These are phyloP conservation scores for Cheiracanthium punctorium DNA, from an alignment of 2,888 invertebrate genomes.

Conservation along the genomic window DNA sequence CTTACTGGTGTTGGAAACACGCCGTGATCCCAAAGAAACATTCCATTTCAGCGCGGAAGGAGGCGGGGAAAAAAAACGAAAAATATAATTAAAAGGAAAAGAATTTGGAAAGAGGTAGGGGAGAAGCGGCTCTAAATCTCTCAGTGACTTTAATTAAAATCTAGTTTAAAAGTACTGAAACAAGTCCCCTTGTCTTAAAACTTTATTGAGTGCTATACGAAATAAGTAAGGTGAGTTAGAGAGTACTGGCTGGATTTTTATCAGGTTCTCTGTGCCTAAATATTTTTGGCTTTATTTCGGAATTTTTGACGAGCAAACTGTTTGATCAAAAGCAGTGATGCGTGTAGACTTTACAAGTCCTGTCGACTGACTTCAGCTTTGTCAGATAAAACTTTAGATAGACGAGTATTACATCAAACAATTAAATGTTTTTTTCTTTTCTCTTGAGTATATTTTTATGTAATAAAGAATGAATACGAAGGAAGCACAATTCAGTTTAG, in stretches of 20 bases:
- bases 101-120: background rate
- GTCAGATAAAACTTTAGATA: too few species aligned
- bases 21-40: background rate
- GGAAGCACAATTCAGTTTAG: too few species aligned
- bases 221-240: background rate
- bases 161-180: conserved; percentile 5
- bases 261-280: background rate
- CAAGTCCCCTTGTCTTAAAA: background rate
- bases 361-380: too few species aligned
- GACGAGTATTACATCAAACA: too few species aligned
- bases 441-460: too few species aligned
- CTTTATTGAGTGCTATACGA: background rate
- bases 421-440: too few species aligned
- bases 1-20: background rate
- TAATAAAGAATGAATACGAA: too few species aligned
- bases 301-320: background rate
- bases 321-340: background rate
- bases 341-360: too few species aligned
- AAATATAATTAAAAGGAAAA: conserved; percentile 1
- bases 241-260: background rate
- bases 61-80: conserved; percentile 1
- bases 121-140: background rate
- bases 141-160: conserved; percentile 3
- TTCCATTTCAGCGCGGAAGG: background rate
- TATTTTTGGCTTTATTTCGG: background rate